phyloP scores from a whole-genome alignment of 2,888 invertebrate genomes.

The Conistra vaccinii region DNA sequence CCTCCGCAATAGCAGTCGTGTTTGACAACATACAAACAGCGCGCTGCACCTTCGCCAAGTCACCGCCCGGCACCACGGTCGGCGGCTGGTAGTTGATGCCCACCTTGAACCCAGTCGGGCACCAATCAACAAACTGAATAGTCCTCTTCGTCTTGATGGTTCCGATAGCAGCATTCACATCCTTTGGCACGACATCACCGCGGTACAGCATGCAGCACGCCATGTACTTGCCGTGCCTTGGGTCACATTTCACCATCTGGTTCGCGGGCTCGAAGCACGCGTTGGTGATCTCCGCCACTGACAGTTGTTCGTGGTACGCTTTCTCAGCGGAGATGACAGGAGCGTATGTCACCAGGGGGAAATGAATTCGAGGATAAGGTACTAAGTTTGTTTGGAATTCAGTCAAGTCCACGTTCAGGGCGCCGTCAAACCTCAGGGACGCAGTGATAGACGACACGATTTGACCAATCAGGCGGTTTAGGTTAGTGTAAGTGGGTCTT shows the following conservation, averaged over 20 bases:
- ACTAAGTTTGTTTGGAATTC: constrained; percentile 98
- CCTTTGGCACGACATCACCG: constrained; percentile 98
- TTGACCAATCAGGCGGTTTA: constrained; percentile 98
- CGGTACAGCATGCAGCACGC: constrained; percentile 98
- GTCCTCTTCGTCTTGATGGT: constrained; percentile 98
- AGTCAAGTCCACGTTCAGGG: constrained; percentile 97
- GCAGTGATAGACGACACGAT: constrained; percentile 98
- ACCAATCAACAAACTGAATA: constrained; percentile 98
- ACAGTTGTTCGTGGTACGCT: constrained; percentile 97
- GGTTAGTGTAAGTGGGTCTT: constrained; percentile 98
- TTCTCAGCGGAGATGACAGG: constrained; percentile 98
- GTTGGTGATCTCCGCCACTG: constrained; percentile 97
- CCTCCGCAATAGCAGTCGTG: constrained; percentile 99
- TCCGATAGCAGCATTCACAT: constrained; percentile 97
- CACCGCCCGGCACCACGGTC: constrained; percentile 97
- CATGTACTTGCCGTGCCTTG: constrained; percentile 97
- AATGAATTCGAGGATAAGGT: constrained; percentile 98
- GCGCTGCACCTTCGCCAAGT: constrained; percentile 97
- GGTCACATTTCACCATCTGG: constrained; percentile 98
- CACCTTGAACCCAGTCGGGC: constrained; percentile 94
- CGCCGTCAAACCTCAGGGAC: constrained; percentile 97
- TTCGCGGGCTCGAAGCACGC: constrained; percentile 98
- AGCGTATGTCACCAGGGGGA: constrained; percentile 97
- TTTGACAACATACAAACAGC: constrained; percentile 99
- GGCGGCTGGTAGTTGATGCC: constrained; percentile 97